A percentile compares a stretch with the other conserved stretches of the same genome.
phyloP scores from a whole-genome alignment of 2,888 invertebrate genomes.

The Cryptocephalus moraei region DNA sequence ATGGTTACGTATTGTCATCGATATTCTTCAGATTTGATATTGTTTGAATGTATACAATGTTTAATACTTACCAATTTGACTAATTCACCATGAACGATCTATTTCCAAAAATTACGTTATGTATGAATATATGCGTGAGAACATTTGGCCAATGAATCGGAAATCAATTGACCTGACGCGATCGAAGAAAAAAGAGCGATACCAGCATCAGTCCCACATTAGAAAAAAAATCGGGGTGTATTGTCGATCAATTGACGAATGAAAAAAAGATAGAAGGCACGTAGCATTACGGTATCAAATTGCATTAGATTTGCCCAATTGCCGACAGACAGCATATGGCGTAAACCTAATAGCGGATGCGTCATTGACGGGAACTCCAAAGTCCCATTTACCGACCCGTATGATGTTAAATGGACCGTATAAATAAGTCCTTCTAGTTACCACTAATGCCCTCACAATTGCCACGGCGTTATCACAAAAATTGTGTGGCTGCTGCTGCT shows the following conservation, averaged over 20 bases:
- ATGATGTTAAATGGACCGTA: slow-evolving; percentile 10
- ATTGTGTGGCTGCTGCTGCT: neutral
- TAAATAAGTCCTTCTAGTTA: neutral
- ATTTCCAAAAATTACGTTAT: no score
- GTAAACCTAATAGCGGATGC: slow-evolving; percentile 7
- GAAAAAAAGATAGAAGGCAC: slow-evolving; percentile 4
- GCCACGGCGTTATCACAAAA: neutral
- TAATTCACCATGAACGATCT: no score
- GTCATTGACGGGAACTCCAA: slow-evolving; percentile 4
- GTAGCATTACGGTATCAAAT: slow-evolving; percentile 9
- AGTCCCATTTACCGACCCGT: slow-evolving; percentile 8
- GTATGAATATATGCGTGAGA: no score
- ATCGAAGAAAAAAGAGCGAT: slow-evolving; percentile 4
- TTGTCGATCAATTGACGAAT: slow-evolving; percentile 6
- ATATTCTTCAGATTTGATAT: no score
- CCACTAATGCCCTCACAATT: neutral
- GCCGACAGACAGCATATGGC: neutral
- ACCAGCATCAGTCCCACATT: slow-evolving; percentile 7
- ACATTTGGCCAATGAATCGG: no score
- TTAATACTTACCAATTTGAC: no score
- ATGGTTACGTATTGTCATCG: no score
- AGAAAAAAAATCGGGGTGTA: slow-evolving; percentile 10
- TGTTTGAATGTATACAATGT: no score
- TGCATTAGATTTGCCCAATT: slow-evolving; percentile 13
- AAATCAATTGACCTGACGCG: neutral